Base-by-base conservation (phyloP, 2,113 vertebrate species). In the Fulmarus glacialis region DNA sequence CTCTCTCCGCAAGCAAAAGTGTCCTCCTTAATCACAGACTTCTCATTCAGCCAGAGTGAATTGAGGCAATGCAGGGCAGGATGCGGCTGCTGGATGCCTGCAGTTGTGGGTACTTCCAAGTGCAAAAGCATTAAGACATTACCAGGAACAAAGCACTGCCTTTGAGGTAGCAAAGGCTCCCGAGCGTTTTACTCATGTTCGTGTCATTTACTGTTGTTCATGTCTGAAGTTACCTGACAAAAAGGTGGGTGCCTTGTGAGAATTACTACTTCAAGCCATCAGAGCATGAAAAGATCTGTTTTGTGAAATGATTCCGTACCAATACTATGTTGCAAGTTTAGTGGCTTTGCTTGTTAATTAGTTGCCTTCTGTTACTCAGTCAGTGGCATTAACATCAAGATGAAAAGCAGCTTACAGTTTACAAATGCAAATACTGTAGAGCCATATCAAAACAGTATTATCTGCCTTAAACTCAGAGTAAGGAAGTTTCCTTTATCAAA, bases 51-150 rank as follows among this genome's bases (percentile, higher is more conserved):
- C 48, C 59, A 5, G 17, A 27, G 34, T 8, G 24, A 82, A 16
- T 5, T 14, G 40, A 27, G 47, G 71, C 50, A 42, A 9, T 3
- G 53, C 47, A 53, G 82, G 77, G 21, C n/a, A 48, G 12, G 15
- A 9, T 3, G 14, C 3, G 1, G 71, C 66, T 86, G 45, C 71
- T 3, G 2, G 11, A 7, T 2, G 6, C 1, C 32, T 30, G 11
- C 9, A 3, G 15, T 24, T 56, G 29, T 34, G 16, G 12, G 5
- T 89, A 18, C 32, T 83, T 72, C 53, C 47, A 58, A 56, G 29
- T 19, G 43, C 59, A 68, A 47, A 26, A 74, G 34, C 56, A 40
- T 34, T 20, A 38, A 45, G 66, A 38, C 20, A 4, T 60, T 30
- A 43, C 11, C 9, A 66, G 60, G 50, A 87, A 2, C 82, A 56